Evolutionary conservation across 2,888 invertebrate genomes (phyloP).

Genomic region (Anticlea derivata): DNA sequence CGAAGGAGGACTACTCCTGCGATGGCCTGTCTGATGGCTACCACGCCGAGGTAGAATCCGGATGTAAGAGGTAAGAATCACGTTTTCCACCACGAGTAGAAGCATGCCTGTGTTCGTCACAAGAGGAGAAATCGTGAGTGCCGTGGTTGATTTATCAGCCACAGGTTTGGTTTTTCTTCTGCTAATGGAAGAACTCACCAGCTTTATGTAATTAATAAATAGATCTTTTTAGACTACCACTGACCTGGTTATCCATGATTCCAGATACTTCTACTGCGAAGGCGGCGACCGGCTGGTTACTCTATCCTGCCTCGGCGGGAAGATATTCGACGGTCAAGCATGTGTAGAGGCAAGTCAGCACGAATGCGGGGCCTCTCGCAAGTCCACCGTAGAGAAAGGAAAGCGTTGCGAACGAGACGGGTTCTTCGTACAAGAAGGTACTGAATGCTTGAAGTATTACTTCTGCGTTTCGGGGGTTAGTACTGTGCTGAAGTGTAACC

Average conservation of each 20-base stretch:
- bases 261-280: constrained; percentile 84
- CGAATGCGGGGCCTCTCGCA: constrained; percentile 62
- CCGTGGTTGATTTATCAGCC: no score
- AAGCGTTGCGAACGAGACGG: constrained; percentile 75
- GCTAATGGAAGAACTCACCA: no score
- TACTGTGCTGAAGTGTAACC: constrained; percentile 76
- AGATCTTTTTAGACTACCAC: not conserved
- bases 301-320: constrained; percentile 80
- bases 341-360: constrained; percentile 74
- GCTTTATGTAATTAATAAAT: no score
- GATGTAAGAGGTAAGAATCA: constrained; percentile 70
- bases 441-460: constrained; percentile 80
- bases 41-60: constrained; percentile 79
- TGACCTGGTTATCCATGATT: constrained; percentile 32
- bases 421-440: constrained; percentile 79
- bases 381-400: constrained; percentile 46
- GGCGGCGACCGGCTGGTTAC: constrained; percentile 81
- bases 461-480: constrained; percentile 82
- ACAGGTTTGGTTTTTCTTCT: no score
- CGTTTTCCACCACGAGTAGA: no score
- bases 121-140: no score
- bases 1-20: constrained; percentile 73
- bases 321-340: constrained; percentile 84
- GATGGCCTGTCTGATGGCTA: constrained; percentile 80
- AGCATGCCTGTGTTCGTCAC: no score